phyloP scores from a whole-genome alignment of 2,888 invertebrate species.

The Coelopa pilipes region DNA sequence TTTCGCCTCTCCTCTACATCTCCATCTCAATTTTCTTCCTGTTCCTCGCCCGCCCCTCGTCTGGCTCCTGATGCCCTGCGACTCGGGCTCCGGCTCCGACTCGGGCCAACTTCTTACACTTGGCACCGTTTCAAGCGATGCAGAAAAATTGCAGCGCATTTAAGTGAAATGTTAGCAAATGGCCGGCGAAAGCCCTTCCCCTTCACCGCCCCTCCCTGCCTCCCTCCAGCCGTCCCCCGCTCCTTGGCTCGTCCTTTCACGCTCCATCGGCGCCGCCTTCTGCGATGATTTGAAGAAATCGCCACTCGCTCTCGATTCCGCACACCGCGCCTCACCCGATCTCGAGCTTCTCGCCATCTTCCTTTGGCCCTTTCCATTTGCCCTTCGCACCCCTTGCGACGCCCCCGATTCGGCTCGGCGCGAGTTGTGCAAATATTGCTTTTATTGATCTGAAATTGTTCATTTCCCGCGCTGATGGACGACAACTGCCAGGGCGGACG shows the following conservation, averaged over 20 bases:
- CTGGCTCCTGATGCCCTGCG: background rate
- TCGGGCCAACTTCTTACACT: conserved; percentile 14
- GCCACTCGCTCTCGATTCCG: no score
- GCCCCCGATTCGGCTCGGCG: background rate
- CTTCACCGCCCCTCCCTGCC: no score
- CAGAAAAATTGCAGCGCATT: conserved; percentile 14
- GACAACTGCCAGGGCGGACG: no score
- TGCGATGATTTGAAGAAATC: conserved; percentile 8
- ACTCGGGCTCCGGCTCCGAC: background rate
- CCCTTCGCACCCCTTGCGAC: conserved; percentile 1
- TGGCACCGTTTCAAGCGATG: conserved; percentile 19
- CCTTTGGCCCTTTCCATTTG: background rate
- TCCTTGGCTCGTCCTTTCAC: background rate
- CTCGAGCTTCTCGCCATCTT: no score
- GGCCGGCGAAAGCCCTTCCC: background rate
- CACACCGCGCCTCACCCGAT: no score
- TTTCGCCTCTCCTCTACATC: no score
- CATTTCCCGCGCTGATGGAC: conserved; percentile 22
- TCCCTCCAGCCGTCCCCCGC: no score
- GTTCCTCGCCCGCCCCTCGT: no score
- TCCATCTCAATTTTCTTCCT: no score
- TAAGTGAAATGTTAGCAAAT: background rate
- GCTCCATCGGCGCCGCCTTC: background rate
- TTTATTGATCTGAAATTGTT: conserved; percentile 25
- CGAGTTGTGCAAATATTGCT: conserved; percentile 18